Conservation (phyloP, 2,113 vertebrate genomes). For the Rhea pennata region DNA sequence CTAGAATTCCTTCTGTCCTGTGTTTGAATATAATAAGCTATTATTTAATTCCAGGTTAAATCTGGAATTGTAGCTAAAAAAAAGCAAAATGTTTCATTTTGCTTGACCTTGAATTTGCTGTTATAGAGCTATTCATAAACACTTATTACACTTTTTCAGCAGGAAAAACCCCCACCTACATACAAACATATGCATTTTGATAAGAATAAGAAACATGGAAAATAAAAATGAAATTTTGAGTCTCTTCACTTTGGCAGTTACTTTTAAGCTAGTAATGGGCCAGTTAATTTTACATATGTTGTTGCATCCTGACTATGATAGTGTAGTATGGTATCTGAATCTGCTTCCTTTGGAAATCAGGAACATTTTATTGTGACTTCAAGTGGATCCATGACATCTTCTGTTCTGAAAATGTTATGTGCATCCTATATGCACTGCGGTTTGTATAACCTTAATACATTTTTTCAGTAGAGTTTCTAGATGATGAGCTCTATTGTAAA, state of each 20-base stretch:
- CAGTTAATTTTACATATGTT: background rate
- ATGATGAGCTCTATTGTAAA: background rate
- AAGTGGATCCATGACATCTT: background rate
- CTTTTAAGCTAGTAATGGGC: background rate
- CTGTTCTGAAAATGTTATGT: background rate
- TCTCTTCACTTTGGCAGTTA: background rate
- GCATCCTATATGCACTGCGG: accelerated
- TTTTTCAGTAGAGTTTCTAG: background rate
- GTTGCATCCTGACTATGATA: background rate
- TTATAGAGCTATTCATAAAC: background rate
- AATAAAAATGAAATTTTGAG: background rate
- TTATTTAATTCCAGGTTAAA: background rate
- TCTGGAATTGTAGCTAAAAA: background rate
- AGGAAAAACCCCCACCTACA: background rate
- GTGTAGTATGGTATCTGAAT: background rate
- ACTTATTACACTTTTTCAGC: background rate
- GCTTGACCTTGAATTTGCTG: background rate
- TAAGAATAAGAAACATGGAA: background rate
- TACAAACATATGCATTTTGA: background rate
- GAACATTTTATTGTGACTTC: background rate
- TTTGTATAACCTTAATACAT: background rate
- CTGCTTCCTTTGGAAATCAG: background rate
- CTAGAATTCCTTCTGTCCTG: background rate
- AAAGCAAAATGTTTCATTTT: background rate
- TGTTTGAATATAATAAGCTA: accelerated